Evolutionary conservation across 2,797 vertebrate genomes (phyloP).

Genomic region (Malurus splendens): DNA sequence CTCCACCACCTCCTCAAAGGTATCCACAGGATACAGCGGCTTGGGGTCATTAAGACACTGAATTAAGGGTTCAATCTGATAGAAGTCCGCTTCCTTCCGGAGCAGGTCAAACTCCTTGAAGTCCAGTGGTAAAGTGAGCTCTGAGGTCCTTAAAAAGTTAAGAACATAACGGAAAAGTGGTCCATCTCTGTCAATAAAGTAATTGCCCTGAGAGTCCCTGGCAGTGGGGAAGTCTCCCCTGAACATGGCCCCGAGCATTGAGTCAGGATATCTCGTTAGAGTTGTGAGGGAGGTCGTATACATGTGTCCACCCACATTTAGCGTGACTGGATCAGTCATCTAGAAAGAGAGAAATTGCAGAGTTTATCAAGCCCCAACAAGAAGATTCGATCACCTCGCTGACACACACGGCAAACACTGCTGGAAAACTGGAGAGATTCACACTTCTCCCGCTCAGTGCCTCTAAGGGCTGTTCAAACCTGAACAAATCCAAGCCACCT

Average conservation of each 20-base stretch:
- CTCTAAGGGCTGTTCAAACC: not conserved
- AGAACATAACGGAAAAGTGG: constrained; percentile 95
- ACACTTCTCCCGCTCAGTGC: not conserved
- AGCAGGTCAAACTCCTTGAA: constrained; percentile 95
- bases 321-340: constrained; percentile 95
- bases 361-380: constrained; percentile 36
- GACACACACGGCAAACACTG: not conserved
- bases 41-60: constrained; percentile 94
- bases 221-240: constrained; percentile 94
- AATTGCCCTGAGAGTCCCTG: constrained; percentile 92
- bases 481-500: not conserved
- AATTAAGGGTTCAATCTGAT: constrained; percentile 95
- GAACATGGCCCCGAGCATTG: constrained; percentile 98
- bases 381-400: not conserved
- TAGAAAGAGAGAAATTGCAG: constrained; percentile 67
- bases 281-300: constrained; percentile 96
- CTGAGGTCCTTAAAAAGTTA: constrained; percentile 96
- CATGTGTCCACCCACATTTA: constrained; percentile 95
- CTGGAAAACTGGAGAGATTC: not conserved
- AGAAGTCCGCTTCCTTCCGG: constrained; percentile 96
- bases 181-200: constrained; percentile 97
- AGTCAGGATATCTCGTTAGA: constrained; percentile 93
- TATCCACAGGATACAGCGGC: constrained; percentile 92
- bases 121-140: constrained; percentile 91
- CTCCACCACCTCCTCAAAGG: constrained; percentile 96